phyloP scores from a whole-genome alignment of 2,797 vertebrate genomes.

The Sternotherus odoratus region DNA sequence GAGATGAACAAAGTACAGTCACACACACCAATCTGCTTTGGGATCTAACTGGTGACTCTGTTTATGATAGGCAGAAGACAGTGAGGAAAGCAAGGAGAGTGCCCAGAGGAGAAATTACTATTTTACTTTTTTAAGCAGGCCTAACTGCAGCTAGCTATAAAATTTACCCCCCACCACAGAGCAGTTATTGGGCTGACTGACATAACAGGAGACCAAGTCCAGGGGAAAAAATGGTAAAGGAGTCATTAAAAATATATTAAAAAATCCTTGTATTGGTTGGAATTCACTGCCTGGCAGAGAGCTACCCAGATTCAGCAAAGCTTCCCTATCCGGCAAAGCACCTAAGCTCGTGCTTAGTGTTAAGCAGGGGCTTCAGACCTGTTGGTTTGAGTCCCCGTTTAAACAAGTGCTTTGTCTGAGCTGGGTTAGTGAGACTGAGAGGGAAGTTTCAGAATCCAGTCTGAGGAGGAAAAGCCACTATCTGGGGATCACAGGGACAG shows the following conservation, averaged over 20 bases:
- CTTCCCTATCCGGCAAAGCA: background rate
- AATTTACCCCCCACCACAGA: background rate
- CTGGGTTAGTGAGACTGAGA: background rate
- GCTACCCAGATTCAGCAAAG: background rate
- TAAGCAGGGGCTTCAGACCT: background rate
- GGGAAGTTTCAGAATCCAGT: background rate
- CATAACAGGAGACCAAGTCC: background rate
- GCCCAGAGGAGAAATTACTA: background rate
- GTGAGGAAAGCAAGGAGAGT: background rate
- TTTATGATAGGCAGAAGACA: background rate
- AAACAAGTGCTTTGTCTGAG: background rate
- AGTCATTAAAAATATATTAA: background rate
- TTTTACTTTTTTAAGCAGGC: background rate
- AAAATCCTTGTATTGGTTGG: background rate
- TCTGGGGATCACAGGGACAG: background rate
- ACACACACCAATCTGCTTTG: background rate
- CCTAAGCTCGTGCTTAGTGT: background rate
- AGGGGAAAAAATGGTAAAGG: background rate
- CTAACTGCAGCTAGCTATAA: background rate
- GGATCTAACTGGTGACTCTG: background rate
- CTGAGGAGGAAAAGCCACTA: background rate
- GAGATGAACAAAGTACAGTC: background rate
- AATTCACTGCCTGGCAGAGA: background rate
- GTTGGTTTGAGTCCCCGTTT: background rate
- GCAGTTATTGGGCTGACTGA: background rate